Percentiles rank a stretch among this genome's conserved stretches.
These are phyloP conservation scores for Numenius arquata DNA, from an alignment of 2,113 vertebrate genomes.

Conservation along the genomic window DNA sequence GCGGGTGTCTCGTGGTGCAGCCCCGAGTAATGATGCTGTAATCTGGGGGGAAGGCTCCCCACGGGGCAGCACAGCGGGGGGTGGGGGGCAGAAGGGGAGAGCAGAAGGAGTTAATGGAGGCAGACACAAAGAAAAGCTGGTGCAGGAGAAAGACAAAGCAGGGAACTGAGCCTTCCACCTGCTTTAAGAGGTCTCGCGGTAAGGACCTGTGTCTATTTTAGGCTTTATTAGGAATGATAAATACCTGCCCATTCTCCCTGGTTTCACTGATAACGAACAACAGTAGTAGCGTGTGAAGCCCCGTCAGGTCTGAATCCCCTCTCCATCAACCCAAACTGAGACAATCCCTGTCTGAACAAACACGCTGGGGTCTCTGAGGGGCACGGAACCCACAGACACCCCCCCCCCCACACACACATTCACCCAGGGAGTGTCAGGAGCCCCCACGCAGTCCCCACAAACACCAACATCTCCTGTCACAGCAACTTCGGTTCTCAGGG, in stretches of 20 bases:
- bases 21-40: background rate
- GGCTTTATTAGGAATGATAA: background rate
- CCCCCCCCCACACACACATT: accelerated
- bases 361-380: accelerated
- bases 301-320: background rate
- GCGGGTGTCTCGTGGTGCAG: accelerated
- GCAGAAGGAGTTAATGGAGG: background rate
- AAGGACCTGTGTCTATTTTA: background rate
- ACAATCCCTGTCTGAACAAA: background rate
- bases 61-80: background rate
- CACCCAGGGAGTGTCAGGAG: accelerated
- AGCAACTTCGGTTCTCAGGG: accelerated
- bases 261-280: background rate
- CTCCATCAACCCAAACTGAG: background rate
- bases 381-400: background rate
- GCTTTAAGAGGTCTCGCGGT: background rate
- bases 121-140: background rate
- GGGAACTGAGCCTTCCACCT: background rate
- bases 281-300: accelerated
- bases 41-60: background rate
- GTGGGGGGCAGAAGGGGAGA: background rate
- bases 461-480: background rate
- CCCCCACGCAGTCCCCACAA: accelerated
- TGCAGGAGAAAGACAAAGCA: background rate
- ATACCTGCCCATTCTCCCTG: background rate